phyloP scores from a whole-genome alignment of 2,113 vertebrate genomes.

The Ammospiza nelsoni region DNA sequence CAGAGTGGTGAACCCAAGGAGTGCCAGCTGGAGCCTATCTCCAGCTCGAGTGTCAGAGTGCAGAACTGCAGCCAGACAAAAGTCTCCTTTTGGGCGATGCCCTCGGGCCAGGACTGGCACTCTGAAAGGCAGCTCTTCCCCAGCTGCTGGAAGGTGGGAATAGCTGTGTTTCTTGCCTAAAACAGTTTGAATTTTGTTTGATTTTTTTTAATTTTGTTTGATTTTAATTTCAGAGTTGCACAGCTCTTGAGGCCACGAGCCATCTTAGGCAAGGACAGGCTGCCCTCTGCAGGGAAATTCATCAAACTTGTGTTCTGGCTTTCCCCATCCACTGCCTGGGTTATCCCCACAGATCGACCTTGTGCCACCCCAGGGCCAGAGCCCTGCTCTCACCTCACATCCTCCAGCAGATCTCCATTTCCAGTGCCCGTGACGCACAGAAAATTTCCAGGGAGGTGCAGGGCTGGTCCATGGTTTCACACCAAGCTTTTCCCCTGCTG shows the following conservation, averaged over 20 bases:
- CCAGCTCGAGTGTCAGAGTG: accelerated
- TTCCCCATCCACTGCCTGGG: accelerated
- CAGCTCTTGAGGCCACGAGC: background rate
- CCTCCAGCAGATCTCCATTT: background rate
- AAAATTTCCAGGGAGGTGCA: background rate
- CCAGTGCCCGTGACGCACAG: accelerated
- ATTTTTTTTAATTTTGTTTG: too few species aligned
- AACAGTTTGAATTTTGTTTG: too few species aligned
- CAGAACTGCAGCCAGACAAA: accelerated
- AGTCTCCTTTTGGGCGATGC: background rate
- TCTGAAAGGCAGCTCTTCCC: background rate
- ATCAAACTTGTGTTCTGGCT: accelerated
- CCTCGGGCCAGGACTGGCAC: background rate
- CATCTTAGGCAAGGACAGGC: accelerated
- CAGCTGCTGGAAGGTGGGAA: too few species aligned
- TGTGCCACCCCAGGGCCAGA: accelerated
- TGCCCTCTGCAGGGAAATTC: constrained; percentile 5
- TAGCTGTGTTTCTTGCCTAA: too few species aligned
- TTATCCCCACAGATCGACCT: accelerated
- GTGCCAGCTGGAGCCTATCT: accelerated
- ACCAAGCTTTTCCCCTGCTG: background rate
- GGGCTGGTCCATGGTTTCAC: accelerated
- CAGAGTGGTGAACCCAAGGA: accelerated
- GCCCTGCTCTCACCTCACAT: accelerated
- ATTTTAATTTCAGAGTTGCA: too few species aligned